These are phyloP conservation scores for Casuarius casuarius DNA, from an alignment of 2,113 vertebrate species.

Conservation along the genomic window DNA sequence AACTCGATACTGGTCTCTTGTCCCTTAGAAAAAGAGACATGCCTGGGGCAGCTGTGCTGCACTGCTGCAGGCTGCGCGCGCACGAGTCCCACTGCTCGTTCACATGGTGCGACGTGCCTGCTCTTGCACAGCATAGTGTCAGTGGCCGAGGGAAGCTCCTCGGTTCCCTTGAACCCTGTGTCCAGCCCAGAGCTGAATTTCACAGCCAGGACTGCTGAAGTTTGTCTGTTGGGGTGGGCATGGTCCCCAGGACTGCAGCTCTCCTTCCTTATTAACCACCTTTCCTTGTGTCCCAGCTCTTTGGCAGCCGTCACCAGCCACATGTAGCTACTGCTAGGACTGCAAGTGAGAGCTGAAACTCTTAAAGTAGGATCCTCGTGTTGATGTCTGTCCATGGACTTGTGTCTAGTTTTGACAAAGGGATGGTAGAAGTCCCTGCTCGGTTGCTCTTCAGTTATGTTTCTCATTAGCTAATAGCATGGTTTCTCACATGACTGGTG, in stretches of 20 bases:
- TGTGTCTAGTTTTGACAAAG: fast-evolving
- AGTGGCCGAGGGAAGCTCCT: not conserved
- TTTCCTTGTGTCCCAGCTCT: not conserved
- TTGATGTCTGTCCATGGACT: not conserved
- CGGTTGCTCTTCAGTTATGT: not conserved
- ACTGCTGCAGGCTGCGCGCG: not conserved
- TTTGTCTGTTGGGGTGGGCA: not conserved
- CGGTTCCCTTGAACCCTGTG: not conserved
- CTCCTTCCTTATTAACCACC: not conserved
- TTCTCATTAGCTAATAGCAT: not conserved
- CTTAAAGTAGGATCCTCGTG: not conserved
- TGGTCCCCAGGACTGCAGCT: not conserved
- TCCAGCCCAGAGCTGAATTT: not conserved
- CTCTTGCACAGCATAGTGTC: not conserved
- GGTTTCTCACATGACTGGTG: not conserved
- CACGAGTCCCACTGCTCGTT: not conserved
- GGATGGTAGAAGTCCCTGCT: not conserved
- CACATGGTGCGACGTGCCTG: not conserved
- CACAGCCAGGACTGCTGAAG: not conserved
- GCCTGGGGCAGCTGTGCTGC: not conserved
- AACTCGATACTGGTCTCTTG: not conserved
- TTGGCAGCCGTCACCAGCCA: not conserved
- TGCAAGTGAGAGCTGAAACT: not conserved
- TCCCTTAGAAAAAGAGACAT: not conserved
- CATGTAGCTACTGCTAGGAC: not conserved